Conservation (phyloP, 2,113 vertebrate genomes). For the Otis tarda region DNA sequence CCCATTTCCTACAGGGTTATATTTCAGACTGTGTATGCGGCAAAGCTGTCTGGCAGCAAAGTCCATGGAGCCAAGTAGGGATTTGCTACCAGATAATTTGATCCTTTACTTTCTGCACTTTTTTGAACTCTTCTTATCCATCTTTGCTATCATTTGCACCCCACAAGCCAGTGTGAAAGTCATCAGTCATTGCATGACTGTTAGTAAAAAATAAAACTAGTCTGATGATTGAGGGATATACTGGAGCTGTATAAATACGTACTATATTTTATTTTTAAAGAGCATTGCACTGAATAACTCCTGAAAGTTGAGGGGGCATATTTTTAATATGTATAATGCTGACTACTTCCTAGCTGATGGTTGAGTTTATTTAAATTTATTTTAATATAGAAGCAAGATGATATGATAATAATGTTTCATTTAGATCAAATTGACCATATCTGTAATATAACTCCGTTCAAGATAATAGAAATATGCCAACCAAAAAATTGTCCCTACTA, state of each 20-base stretch:
- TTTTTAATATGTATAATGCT: not conserved
- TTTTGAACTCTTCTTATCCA: not conserved
- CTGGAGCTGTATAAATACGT: not conserved
- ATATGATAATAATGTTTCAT: not conserved
- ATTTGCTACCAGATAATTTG: not conserved
- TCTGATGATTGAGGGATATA: not conserved
- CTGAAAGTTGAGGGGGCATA: not conserved
- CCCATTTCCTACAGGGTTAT: not conserved
- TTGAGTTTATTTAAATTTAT: not conserved
- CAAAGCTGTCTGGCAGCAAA: not conserved
- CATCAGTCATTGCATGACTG: not conserved
- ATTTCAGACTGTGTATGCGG: not conserved
- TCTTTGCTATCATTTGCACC: not conserved
- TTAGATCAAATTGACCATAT: rapidly evolving
- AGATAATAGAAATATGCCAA: not conserved
- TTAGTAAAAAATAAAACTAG: not conserved
- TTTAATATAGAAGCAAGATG: not conserved
- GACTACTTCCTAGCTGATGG: not conserved
- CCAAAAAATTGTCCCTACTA: not conserved
- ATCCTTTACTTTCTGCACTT: not conserved
- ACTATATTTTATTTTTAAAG: not conserved
- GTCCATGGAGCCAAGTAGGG: not conserved
- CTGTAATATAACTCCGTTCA: not conserved
- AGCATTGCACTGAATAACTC: not conserved
- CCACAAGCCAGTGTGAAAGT: not conserved